Evolutionary conservation across 2,113 vertebrate genomes (phyloP), one percentile per base, ranked within the genome.

Genomic region (Megaptera novaeangliae): DNA sequence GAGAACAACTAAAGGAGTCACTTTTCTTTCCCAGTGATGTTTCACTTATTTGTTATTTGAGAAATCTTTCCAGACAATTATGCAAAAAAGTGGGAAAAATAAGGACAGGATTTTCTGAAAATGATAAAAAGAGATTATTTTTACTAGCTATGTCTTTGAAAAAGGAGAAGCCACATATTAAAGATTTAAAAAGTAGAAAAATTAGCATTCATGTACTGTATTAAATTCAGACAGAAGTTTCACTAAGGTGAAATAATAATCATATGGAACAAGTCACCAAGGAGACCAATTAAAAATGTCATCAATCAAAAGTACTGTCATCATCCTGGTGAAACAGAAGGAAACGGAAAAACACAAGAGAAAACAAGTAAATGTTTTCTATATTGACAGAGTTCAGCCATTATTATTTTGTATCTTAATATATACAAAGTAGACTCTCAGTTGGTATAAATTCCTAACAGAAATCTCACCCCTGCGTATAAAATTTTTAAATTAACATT

Each of bases 261-360:
- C 88, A 95, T 95, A 97, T 64, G 61, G 66, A 89, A 72, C 13
- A 64, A 94, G 66, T 95, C 97, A 98, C 93, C 87, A 92, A 92
- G 66, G 61, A 95, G 78, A 92, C 87, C 87, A 97, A 86, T 95
- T 95, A 95, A 95, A 96, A 94, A 78, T 63, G 39, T 80, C 41
- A 83, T 86, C 72, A 89, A 93, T 90, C 83, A 83, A 44, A 92
- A 94, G 20, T 15, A 21, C 36, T 96, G 72, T 77, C 87, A 95
- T 88, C 41, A 61, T 87, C 93, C 82, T 31, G 49, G 6, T 80
- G 46, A 66, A 92, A 94, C 49, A 97, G 77, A 96, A 93, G 20
- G 59, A 88, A 55, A 94, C 44, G 66, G 31, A 87, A 59, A 83
- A 71, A 78, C 36, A 63, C 8, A 88, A 78, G 44, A 84, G n/a